Percentiles rank a stretch among this genome's conserved stretches.
Evolutionary conservation across 2,797 vertebrate species (phyloP).

Genomic region (Limosa lapponica): DNA sequence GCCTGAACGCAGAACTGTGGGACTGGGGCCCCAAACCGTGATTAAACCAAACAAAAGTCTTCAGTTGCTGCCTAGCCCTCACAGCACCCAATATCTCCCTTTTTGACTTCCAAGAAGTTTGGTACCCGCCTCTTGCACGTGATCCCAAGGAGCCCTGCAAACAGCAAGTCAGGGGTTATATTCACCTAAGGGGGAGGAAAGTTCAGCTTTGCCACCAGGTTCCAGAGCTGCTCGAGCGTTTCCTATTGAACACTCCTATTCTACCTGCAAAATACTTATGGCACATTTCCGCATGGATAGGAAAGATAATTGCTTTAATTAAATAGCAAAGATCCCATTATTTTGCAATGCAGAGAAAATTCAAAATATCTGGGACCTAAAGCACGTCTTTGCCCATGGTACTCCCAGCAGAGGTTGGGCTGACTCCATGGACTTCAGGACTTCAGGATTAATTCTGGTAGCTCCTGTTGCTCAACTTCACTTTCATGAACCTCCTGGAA

Average conservation of each 20-base stretch:
- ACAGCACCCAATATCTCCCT: fast-evolving
- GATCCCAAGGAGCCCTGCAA: fast-evolving
- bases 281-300: not conserved
- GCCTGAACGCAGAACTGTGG: fast-evolving
- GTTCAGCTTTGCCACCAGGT: not conserved
- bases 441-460: not conserved
- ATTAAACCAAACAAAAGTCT: not conserved
- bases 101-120: not conserved
- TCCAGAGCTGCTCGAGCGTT: not conserved
- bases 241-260: not conserved
- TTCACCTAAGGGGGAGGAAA: not conserved
- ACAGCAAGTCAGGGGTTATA: not conserved
- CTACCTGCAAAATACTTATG: not conserved
- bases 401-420: not conserved
- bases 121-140: fast-evolving
- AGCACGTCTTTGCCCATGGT: not conserved
- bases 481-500: not conserved
- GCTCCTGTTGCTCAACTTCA: not conserved
- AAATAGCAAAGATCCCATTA: not conserved
- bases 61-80: not conserved
- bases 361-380: not conserved
- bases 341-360: not conserved
- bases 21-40: not conserved
- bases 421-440: not conserved
- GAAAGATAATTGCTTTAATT: not conserved